Base-by-base conservation (phyloP, 2,888 invertebrate genomes). In the Herminia tarsipennalis region DNA sequence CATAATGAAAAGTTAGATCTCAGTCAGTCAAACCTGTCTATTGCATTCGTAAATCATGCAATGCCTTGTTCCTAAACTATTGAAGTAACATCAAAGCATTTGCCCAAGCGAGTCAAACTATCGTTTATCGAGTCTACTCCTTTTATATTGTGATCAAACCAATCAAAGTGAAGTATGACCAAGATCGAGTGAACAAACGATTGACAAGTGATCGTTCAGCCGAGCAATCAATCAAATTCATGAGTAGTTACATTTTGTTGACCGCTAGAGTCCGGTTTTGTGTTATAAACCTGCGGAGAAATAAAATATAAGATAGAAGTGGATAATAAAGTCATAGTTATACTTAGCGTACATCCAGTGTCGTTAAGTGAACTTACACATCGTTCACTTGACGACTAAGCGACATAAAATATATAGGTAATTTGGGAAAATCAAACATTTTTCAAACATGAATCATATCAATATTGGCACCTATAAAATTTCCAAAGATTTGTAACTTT, bases 271-370 rank as follows among this genome's bases (percentile, higher is more conserved):
- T 92, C 92, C 92, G 91, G 82, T 90, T 92, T 92, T 87, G 90
- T 88, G 87, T 91, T 91, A 92, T 92, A 92, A 88, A 92, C 92
- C 92, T 92, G 92, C 83, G 89, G 86, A 91, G 84, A 89, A 84
- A 90, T 81, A 88, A 90, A 88, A 82, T 73, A 81, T 81, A 86
- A 88, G 84, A 87, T 81, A 90, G 88, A 87, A 83, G 83, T 88
- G 82, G 79, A 81, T 79, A 79, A 81, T 65, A 74, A 80, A 70
- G 67, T 63, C 57, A 67, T 62, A 67, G 62, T 67, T 70, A 75
- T 76, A 77, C 61, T 78, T 76, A 74, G 85, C 85, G 66, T 73
- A 82, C 74, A 79, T 72, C 63, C 66, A 79, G 57, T 24, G 76
- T 81, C 81, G 75, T 30, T 43, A 77, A 82, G 76, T 81, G 81